Evolutionary conservation across 1,140 invertebrate species (phyloP).

Genomic region (Lucilia cuprina): DNA sequence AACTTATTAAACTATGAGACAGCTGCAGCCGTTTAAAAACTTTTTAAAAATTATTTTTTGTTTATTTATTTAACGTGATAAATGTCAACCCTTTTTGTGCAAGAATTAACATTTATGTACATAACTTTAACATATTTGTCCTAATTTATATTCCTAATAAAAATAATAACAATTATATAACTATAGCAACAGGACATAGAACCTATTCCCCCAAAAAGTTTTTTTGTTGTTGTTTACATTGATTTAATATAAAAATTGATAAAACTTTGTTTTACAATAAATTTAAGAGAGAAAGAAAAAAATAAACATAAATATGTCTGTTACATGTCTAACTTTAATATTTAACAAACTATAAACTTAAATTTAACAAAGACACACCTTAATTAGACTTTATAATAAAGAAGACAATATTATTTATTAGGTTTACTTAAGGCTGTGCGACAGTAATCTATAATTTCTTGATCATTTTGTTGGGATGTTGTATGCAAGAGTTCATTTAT

Average conservation of each 20-base stretch:
- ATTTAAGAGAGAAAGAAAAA: neutral
- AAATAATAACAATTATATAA: neutral
- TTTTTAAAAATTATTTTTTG: too few relatives aligned
- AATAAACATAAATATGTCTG: neutral
- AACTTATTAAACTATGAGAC: too few relatives aligned
- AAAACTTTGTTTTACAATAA: neutral
- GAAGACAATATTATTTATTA: slow-evolving; percentile 39
- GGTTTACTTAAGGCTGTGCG: slow-evolving; percentile 49
- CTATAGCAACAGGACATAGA: neutral
- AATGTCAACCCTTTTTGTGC: too few relatives aligned
- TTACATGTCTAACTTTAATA: neutral
- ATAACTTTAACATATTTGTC: neutral
- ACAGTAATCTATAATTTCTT: slow-evolving; percentile 67
- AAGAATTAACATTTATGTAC: neutral
- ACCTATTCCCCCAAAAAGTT: too few relatives aligned
- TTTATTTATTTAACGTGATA: too few relatives aligned
- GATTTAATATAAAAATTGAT: neutral
- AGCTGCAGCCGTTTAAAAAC: too few relatives aligned
- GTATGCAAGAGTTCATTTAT: slow-evolving; percentile 69
- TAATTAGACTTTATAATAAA: neutral
- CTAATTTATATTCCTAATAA: neutral
- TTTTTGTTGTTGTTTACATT: neutral
- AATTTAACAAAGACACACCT: neutral
- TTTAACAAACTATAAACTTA: neutral
- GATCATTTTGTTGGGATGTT: slow-evolving; percentile 24